These are phyloP conservation scores for Catharus minimus DNA, from an alignment of 2,113 vertebrate species.

Conservation along the genomic window DNA sequence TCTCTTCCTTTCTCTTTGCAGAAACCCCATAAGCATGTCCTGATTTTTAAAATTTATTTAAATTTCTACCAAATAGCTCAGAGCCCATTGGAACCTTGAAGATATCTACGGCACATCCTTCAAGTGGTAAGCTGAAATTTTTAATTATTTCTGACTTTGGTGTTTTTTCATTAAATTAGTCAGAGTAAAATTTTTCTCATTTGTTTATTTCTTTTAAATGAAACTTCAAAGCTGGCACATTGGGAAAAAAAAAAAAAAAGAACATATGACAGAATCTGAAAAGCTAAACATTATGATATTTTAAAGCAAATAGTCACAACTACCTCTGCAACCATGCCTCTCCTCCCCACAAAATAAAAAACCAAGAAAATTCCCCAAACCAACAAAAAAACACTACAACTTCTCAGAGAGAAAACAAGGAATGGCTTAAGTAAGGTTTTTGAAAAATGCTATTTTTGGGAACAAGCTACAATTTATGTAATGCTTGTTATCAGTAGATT, in stretches of 20 bases:
- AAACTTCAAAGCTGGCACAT: rapidly evolving
- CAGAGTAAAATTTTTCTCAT: not conserved
- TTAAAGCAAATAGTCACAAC: not conserved
- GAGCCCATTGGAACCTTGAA: not conserved
- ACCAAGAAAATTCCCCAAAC: rapidly evolving
- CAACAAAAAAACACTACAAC: not conserved
- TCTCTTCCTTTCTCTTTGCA: not conserved
- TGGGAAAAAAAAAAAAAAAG: not conserved
- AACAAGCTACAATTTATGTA: not conserved
- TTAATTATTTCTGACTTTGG: not conserved
- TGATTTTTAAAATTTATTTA: not conserved
- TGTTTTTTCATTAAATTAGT: not conserved
- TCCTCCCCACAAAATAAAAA: rapidly evolving
- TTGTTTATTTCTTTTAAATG: not conserved
- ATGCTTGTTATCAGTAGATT: not conserved
- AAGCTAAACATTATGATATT: not conserved
- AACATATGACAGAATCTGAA: not conserved
- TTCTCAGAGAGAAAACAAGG: not conserved
- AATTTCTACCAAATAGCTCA: not conserved
- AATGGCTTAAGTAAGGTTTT: not conserved
- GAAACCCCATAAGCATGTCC: not conserved
- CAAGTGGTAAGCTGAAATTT: not conserved
- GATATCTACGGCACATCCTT: not conserved
- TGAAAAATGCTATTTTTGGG: not conserved
- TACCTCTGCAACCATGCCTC: not conserved